Conservation (phyloP, 2,797 vertebrate species). For the Takifugu ocellatus region DNA sequence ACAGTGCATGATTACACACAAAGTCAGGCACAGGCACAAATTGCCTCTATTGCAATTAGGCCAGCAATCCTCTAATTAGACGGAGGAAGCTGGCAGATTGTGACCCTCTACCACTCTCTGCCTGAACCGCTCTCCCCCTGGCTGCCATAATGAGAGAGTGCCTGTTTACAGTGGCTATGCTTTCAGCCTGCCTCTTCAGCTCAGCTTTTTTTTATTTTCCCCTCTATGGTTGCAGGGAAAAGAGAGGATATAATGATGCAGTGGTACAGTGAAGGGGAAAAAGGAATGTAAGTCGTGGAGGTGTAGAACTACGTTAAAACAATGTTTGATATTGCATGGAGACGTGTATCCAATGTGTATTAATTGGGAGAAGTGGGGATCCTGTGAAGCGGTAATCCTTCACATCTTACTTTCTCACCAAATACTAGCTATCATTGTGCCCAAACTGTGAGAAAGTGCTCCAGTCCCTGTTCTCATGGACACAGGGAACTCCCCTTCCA, state of each 20-base stretch:
- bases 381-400: too few species aligned
- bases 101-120: slow-evolving; percentile 61
- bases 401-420: slow-evolving; percentile 12
- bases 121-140: slow-evolving; percentile 52
- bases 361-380: slow-evolving; percentile 15
- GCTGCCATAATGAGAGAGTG: slow-evolving; percentile 61
- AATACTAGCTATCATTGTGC: slow-evolving; percentile 15
- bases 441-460: slow-evolving; percentile 49
- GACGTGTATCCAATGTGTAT: not conserved
- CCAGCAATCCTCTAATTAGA: slow-evolving; percentile 68
- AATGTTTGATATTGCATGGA: slow-evolving; percentile 2
- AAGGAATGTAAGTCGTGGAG: slow-evolving; percentile 16
- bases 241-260: slow-evolving; percentile 50
- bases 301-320: slow-evolving; percentile 14
- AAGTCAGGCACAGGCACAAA: slow-evolving; percentile 2
- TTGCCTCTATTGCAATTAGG: slow-evolving; percentile 60
- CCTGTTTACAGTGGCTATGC: slow-evolving; percentile 59
- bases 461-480: slow-evolving; percentile 52
- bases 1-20: not conserved
- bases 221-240: slow-evolving; percentile 15
- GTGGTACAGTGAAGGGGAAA: slow-evolving; percentile 23
- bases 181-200: slow-evolving; percentile 45
- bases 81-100: slow-evolving; percentile 62
- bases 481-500: slow-evolving; percentile 7
- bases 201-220: slow-evolving; percentile 35